Base-by-base conservation (phyloP, 23 tunicate species). In the Phallusia fumigata region DNA sequence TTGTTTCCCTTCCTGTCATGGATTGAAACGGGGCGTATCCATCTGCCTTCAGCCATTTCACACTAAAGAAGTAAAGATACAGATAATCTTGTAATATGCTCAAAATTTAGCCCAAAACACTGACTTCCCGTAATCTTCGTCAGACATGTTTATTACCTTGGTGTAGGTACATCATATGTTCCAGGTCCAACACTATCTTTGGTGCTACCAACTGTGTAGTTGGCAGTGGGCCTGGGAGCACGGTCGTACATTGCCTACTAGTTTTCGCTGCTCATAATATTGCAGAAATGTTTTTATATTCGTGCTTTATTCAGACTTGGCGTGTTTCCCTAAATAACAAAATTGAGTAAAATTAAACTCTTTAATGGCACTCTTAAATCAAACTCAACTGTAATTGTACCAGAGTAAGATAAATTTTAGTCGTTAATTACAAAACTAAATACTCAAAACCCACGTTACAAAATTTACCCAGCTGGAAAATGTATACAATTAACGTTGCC, bases 11-110 rank as follows among this genome's bases (percentile, higher is more conserved):
- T 2, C 91, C 94, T 0, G 95, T 79, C 94, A 94, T 94, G 45
- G 98, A 94, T 50, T 85, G 93, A 75, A 94, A 94, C 6, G 98
- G 98, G 36, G 98, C 98, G 79, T 94, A 94, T 0, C 91, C 91
- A 82, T 94, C 98, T 53, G 91, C 47, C 79, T 86, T 85, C 65
- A 89, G 18, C 94, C 94, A 94, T 74, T 89, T 89, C 26, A 73
- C 73, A 64, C 97, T 92, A 45, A 84, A 50, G 47, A 3, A 10
- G 47, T 40, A 40, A 10, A 3, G 47, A 10, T 40, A 40, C 5
- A 40, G 10, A 40, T 40, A 40, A 65, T 30, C 32, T 65, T 65
- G 31, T 30, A 65, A 30, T 65, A 8, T 65, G n/a, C n/a, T n/a
- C n/a, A n/a, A n/a, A n/a, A n/a, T n/a, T n/a, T n/a, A 40, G 47